These are phyloP conservation scores for Neelides folsomi DNA, from an alignment of 2,888 invertebrate species.

Conservation along the genomic window DNA sequence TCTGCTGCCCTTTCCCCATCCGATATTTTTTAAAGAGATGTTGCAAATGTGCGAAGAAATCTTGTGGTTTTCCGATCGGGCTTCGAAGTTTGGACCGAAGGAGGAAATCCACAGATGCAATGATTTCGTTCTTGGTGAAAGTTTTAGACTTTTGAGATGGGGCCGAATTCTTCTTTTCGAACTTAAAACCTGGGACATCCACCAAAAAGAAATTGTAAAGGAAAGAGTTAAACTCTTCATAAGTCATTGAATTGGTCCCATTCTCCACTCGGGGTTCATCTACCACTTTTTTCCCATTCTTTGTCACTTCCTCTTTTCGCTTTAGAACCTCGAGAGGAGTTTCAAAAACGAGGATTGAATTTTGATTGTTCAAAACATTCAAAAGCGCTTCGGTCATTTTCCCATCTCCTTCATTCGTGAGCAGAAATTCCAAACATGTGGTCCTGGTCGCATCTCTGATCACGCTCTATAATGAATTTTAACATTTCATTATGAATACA, in stretches of 20 bases:
- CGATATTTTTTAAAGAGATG: slow-evolving; percentile 19
- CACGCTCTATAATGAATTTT: neutral
- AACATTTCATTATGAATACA: neutral
- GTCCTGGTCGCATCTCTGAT: neutral
- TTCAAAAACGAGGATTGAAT: too few species aligned
- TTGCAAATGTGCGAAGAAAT: slow-evolving; percentile 25
- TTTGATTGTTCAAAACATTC: too few species aligned
- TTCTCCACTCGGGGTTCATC: neutral
- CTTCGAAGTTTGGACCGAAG: slow-evolving; percentile 26
- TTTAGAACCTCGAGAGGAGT: too few species aligned
- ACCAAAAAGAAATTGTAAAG: neutral
- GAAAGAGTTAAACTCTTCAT: slow-evolving; percentile 3
- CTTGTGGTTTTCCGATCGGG: slow-evolving; percentile 25
- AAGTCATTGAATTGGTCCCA: neutral
- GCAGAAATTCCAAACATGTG: neutral
- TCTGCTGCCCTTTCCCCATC: slow-evolving; percentile 5
- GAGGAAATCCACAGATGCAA: slow-evolving; percentile 22
- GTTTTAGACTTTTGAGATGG: too few species aligned
- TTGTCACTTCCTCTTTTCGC: neutral
- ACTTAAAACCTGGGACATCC: neutral
- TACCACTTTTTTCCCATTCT: neutral
- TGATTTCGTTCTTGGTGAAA: slow-evolving; percentile 3
- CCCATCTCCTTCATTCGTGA: neutral
- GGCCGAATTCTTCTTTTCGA: too few species aligned
- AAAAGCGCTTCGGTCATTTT: too few species aligned